These are phyloP conservation scores for Tipula confusa DNA, from an alignment of 2,888 invertebrate species.

Conservation along the genomic window DNA sequence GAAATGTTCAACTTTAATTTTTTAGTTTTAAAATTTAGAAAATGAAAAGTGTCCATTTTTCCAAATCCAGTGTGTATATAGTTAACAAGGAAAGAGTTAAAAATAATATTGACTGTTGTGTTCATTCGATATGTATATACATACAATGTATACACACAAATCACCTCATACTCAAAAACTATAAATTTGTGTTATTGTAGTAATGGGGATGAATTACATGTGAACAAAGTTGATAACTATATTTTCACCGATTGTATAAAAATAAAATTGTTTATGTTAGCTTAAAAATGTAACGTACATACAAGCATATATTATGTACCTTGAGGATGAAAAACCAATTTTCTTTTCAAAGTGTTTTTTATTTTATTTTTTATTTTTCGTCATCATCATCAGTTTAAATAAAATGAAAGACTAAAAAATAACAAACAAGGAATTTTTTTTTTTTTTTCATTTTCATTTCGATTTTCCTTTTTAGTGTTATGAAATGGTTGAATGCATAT, in stretches of 20 bases:
- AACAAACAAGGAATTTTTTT: not conserved
- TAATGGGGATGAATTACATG: not conserved
- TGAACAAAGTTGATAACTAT: not conserved
- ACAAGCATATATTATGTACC: not conserved
- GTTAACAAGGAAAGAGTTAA: not conserved
- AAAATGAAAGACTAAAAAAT: not conserved
- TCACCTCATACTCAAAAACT: not conserved
- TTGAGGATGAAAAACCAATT: constrained; percentile 12
- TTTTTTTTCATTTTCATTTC: not conserved
- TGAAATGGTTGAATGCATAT: not conserved
- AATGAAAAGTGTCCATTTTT: not conserved
- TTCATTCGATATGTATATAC: not conserved
- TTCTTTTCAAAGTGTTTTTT: not conserved
- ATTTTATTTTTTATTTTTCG: not conserved
- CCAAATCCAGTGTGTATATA: not conserved
- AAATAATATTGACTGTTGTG: not conserved
- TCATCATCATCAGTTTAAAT: constrained; percentile 15
- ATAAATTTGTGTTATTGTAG: not conserved
- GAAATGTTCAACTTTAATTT: not conserved
- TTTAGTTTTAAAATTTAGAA: not conserved
- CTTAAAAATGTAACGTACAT: not conserved
- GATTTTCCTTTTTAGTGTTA: not conserved
- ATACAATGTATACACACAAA: not conserved
- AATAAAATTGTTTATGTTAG: constrained; percentile 12
- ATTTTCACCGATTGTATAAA: constrained; percentile 15